Base-by-base conservation (phyloP, 2,797 vertebrate genomes). In the Acrocephalus scirpaceus region DNA sequence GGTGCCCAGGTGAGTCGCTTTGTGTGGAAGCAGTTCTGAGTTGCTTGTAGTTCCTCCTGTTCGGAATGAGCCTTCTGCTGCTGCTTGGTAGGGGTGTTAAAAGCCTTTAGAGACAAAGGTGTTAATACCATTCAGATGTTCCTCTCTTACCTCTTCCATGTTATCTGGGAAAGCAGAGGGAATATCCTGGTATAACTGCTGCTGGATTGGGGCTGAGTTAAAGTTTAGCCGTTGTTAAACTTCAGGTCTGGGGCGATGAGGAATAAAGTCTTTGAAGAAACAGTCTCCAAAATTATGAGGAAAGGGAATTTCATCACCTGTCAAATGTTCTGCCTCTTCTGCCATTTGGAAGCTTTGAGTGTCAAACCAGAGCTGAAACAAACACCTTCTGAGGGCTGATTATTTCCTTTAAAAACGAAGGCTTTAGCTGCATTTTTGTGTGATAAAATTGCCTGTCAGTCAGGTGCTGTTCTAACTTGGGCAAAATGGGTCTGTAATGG, bases 1-100 rank as follows among this genome's bases (percentile, higher is more conserved):
- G 20, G 98, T 98, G 79, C 99, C 99, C 67, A 99, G 99, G 99
- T 99, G 26, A n/a, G 25, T 62, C 3, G 5, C 38, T 45, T 26
- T 25, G 22, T n/a, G 51, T n/a, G 48, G n/a, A 51, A 57, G 11
- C 57, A 10, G 25, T 42, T 62, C 44, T 44, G 51, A 34, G 73
- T 53, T 79, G 25, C 25, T 92, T 64, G 7, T 16, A 3, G 56
- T 69, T 65, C 4, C 5, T 62, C 13, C 23, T 79, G 34, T 54
- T 84, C 27, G 30, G 10, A 62, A 5, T 26, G 58, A 44, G 53
- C 26, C 47, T 62, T 11, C 47, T 90, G 38, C 51, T 94, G 34
- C 61, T 81, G 66, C 56, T 65, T 84, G 51, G 36, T 50, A 44
- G 77, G 75, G 26, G 20, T 23, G 19, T 47, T 95, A 27, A 80